Evolutionary conservation across 1,140 invertebrate genomes (phyloP).

Genomic region (Ptiloglossa arizonensis): DNA sequence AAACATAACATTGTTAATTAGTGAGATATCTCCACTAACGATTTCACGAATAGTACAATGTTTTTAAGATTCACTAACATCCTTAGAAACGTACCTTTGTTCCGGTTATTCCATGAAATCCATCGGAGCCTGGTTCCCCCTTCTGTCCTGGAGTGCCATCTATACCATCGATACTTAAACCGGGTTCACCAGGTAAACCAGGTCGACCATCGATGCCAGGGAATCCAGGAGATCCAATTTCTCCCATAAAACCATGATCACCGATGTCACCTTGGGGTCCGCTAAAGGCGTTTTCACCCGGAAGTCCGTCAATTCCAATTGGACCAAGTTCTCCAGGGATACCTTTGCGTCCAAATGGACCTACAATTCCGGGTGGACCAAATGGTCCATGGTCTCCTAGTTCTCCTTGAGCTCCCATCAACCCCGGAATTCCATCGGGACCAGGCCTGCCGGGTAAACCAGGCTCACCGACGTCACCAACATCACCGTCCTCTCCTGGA

Average conservation of each 20-base stretch:
- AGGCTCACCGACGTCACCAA: constrained; percentile 74
- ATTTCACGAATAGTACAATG: too few species aligned
- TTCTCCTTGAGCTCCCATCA: constrained; percentile 83
- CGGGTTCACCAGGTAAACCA: constrained; percentile 82
- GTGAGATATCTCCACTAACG: too few species aligned
- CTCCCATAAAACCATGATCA: constrained; percentile 80
- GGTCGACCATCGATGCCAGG: constrained; percentile 80
- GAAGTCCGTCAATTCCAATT: constrained; percentile 75
- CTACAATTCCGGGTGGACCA: constrained; percentile 82
- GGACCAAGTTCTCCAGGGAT: constrained; percentile 74
- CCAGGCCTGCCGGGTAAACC: constrained; percentile 81
- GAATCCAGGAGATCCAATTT: constrained; percentile 80
- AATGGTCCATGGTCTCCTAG: constrained; percentile 81
- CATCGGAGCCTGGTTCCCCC: constrained; percentile 80
- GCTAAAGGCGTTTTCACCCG: constrained; percentile 82
- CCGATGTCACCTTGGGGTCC: constrained; percentile 87
- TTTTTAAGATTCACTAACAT: not conserved
- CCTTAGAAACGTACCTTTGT: constrained; percentile 70
- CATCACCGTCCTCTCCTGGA: constrained; percentile 82
- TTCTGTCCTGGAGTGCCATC: constrained; percentile 76
- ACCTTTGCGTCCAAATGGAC: constrained; percentile 79
- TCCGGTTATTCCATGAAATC: constrained; percentile 79
- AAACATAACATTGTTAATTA: too few species aligned
- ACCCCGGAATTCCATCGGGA: constrained; percentile 79
- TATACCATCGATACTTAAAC: constrained; percentile 71